A percentile compares a stretch with the other conserved stretches of the same genome.
These are phyloP conservation scores for Amphilophus citrinellus DNA, from an alignment of 2,113 vertebrate genomes.

Conservation along the genomic window DNA sequence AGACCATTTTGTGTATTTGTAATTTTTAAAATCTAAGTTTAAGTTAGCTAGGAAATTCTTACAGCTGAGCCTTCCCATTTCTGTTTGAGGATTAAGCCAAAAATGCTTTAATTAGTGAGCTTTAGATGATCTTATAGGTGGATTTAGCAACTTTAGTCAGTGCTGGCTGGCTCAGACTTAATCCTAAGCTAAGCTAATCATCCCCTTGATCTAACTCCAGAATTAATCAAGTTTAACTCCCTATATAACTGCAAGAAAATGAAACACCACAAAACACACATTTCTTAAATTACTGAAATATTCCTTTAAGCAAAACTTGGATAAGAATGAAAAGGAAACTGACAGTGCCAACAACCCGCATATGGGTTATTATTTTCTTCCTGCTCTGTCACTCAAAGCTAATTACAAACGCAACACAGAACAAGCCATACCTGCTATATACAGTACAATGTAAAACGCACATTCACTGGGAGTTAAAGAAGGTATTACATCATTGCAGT, in stretches of 20 bases:
- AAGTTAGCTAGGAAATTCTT: background rate
- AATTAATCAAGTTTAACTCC: background rate
- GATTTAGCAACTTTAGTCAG: background rate
- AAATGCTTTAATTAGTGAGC: conserved; percentile 9
- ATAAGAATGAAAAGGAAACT: background rate
- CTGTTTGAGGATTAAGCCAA: conserved; percentile 1
- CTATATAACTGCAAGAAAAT: background rate
- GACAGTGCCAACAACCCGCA: background rate
- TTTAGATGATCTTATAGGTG: background rate
- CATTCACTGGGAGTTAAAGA: background rate
- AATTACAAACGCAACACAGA: background rate
- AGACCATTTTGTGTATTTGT: background rate
- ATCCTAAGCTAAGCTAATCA: background rate
- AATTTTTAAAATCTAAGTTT: background rate
- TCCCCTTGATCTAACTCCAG: background rate
- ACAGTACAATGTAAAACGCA: conserved; percentile 8
- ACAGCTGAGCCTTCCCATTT: background rate
- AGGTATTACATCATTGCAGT: conserved; percentile 28
- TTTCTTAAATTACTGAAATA: background rate
- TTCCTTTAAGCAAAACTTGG: background rate
- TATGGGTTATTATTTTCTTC: background rate
- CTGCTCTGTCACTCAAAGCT: background rate
- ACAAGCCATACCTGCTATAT: background rate
- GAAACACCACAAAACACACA: accelerated
- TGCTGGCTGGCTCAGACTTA: background rate